Conservation (phyloP, 1,140 invertebrate genomes). For the Procambarus clarkii region DNA sequence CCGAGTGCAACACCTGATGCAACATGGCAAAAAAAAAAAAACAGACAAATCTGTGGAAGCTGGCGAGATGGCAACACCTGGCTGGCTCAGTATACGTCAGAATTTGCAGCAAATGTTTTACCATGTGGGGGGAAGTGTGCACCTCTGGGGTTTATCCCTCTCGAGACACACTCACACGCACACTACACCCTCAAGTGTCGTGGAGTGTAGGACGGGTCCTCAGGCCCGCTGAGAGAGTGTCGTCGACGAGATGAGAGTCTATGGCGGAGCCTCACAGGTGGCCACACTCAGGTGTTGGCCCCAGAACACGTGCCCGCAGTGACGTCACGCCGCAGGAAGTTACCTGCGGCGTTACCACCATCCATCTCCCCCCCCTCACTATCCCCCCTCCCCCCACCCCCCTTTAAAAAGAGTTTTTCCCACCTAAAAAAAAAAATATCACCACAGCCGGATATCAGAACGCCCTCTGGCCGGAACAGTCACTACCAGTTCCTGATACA, state of each 20-base stretch:
- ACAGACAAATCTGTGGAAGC: not conserved
- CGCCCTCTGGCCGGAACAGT: not conserved
- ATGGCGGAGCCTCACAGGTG: not conserved
- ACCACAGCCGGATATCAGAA: not conserved
- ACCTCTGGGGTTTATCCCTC: not conserved
- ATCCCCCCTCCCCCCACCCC: not conserved
- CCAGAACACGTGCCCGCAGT: not conserved
- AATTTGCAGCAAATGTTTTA: not conserved
- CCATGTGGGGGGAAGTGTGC: not conserved
- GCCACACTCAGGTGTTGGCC: not conserved
- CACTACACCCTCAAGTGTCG: not conserved
- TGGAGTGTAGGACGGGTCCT: not conserved
- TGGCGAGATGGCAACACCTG: not conserved
- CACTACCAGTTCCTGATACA: no score
- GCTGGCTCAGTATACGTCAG: not conserved
- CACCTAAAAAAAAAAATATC: no score
- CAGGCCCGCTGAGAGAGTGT: not conserved
- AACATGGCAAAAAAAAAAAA: not conserved
- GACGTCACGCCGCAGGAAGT: not conserved
- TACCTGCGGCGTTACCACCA: not conserved
- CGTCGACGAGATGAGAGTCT: no score
- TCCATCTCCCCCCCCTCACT: not conserved
- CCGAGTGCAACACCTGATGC: not conserved
- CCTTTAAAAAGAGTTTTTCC: no score
- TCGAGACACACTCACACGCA: not conserved